A percentile compares a stretch with the other conserved stretches of the same genome.
phyloP scores from a whole-genome alignment of 2,113 vertebrate genomes.

The Bungarus multicinctus region DNA sequence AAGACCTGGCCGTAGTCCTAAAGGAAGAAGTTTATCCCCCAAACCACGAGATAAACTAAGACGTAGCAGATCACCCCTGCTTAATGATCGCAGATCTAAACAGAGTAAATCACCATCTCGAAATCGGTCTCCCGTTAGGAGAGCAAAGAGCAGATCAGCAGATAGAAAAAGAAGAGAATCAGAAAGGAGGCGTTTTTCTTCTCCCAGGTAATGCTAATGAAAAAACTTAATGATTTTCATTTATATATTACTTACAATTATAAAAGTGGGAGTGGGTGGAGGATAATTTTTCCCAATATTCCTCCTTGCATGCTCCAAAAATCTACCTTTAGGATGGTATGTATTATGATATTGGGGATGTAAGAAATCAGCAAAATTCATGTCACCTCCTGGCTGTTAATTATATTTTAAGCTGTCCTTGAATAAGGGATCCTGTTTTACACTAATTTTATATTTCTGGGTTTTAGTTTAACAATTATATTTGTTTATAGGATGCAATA shows the following conservation, averaged over 20 bases:
- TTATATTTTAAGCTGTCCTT: background rate
- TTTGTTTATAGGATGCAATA: background rate
- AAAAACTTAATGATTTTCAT: background rate
- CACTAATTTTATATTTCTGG: too few species aligned
- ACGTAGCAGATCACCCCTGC: slow-evolving; percentile 73
- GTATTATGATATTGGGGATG: background rate
- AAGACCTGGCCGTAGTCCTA: slow-evolving; percentile 76
- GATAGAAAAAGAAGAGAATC: slow-evolving; percentile 85
- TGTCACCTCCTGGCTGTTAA: background rate
- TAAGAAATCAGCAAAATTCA: background rate
- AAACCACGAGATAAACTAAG: slow-evolving; percentile 78
- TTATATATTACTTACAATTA: background rate
- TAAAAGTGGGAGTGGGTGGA: too few species aligned
- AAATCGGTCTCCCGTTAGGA: slow-evolving; percentile 78
- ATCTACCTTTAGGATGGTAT: background rate
- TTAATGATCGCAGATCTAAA: slow-evolving; percentile 77
- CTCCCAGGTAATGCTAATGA: slow-evolving; percentile 75
- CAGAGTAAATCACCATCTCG: slow-evolving; percentile 86
- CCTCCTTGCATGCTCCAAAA: background rate
- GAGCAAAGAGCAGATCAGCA: slow-evolving; percentile 85
- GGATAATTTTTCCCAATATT: background rate
- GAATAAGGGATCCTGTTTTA: background rate
- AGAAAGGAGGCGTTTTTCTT: slow-evolving; percentile 85
- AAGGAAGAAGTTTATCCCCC: slow-evolving; percentile 86
- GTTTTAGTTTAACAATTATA: too few species aligned